Conservation (phyloP, 2,797 vertebrate species). For the Fringilla coelebs region DNA sequence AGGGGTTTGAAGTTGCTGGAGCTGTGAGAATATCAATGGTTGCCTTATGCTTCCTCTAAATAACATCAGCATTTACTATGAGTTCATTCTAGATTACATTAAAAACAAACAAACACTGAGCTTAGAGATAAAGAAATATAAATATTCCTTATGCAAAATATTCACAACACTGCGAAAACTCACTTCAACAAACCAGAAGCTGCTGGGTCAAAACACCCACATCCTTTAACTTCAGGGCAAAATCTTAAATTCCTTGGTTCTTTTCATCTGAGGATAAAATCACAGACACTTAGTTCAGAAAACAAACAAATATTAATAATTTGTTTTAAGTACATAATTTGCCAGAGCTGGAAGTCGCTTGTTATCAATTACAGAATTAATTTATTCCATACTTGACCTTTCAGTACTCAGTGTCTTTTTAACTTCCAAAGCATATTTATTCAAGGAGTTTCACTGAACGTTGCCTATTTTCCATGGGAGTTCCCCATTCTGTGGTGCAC, state of each 20-base stretch:
- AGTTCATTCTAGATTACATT: neutral
- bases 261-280: slow-evolving; percentile 25
- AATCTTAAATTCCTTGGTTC: neutral
- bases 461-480: neutral
- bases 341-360: slow-evolving; percentile 3
- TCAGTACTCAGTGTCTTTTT: neutral
- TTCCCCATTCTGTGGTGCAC: neutral
- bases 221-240: neutral
- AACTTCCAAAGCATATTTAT: neutral
- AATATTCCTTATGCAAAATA: neutral
- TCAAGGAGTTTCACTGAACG: neutral
- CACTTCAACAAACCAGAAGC: neutral
- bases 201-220: neutral
- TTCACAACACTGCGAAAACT: neutral
- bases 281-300: slow-evolving; percentile 7
- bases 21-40: neutral
- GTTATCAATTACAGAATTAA: slow-evolving; percentile 10
- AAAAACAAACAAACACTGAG: slow-evolving; percentile 22
- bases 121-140: neutral
- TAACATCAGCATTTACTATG: slow-evolving; percentile 3
- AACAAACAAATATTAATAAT: slow-evolving; percentile 3
- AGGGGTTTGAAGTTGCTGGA: neutral
- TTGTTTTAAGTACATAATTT: slow-evolving; percentile 16
- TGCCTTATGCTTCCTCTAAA: neutral
- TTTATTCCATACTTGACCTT: slow-evolving; percentile 32